Evolutionary conservation across 1,140 invertebrate genomes (phyloP).

Genomic region (Conopomorpha cramerella): DNA sequence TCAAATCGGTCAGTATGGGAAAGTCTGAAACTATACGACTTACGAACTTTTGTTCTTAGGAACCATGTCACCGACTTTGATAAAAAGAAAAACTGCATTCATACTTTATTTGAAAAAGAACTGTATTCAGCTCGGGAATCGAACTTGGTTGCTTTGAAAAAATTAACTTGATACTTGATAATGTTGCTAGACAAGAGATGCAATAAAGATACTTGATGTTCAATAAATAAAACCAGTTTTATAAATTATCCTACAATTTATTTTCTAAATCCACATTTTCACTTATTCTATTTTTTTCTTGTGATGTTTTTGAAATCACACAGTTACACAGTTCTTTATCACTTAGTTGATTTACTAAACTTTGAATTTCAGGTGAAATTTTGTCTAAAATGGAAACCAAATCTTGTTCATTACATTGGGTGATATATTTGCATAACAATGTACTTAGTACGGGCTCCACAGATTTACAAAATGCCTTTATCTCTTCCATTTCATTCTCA

Average conservation of each 20-base stretch:
- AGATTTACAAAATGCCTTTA: slow-evolving; percentile 20
- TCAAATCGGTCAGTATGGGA: too few relatives aligned
- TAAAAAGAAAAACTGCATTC: too few relatives aligned
- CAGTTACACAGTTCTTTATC: background rate
- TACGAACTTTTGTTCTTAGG: too few relatives aligned
- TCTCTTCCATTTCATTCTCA: slow-evolving; percentile 32
- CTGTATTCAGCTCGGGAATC: too few relatives aligned
- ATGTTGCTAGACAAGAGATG: too few relatives aligned
- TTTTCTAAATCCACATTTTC: slow-evolving; percentile 25
- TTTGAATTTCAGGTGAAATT: slow-evolving; percentile 20
- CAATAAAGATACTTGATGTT: too few relatives aligned
- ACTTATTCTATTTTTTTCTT: slow-evolving; percentile 25
- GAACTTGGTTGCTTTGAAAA: too few relatives aligned
- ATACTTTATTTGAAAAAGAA: too few relatives aligned
- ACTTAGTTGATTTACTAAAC: slow-evolving; percentile 12
- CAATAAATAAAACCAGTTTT: too few relatives aligned
- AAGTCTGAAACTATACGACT: too few relatives aligned
- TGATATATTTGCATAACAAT: slow-evolving; percentile 26
- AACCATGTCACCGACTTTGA: too few relatives aligned
- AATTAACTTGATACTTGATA: too few relatives aligned
- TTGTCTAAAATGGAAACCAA: slow-evolving; percentile 21
- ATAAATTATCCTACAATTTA: background rate
- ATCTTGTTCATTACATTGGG: slow-evolving; percentile 22
- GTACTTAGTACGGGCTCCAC: slow-evolving; percentile 23
- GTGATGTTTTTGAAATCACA: slow-evolving; percentile 19